phyloP scores from a whole-genome alignment of 2,888 invertebrate genomes.

The Poecilobothrus nobilitatus region DNA sequence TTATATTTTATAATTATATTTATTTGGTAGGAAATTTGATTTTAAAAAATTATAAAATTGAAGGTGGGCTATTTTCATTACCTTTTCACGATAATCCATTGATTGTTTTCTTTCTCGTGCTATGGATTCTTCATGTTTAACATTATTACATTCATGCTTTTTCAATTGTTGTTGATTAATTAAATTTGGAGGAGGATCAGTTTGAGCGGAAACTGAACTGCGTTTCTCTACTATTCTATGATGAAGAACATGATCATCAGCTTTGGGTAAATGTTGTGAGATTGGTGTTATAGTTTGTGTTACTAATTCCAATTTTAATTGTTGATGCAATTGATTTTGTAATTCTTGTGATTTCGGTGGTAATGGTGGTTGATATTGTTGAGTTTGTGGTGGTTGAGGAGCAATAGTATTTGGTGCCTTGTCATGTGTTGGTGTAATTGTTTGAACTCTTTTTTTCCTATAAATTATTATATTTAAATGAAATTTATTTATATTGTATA shows the following conservation, averaged over 20 bases:
- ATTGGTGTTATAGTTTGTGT: slow-evolving; percentile 14
- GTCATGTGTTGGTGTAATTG: slow-evolving; percentile 17
- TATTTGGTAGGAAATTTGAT: too few relatives aligned
- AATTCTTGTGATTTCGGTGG: slow-evolving; percentile 29
- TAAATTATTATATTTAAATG: too few relatives aligned
- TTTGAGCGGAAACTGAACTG: slow-evolving; percentile 42
- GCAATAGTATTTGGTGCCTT: slow-evolving; percentile 2
- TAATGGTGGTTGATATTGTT: slow-evolving; percentile 25
- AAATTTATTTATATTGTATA: neutral
- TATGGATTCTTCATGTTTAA: slow-evolving; percentile 30
- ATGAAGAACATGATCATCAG: slow-evolving; percentile 19
- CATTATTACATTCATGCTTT: slow-evolving; percentile 30
- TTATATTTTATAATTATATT: too few relatives aligned
- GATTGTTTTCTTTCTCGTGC: slow-evolving; percentile 36
- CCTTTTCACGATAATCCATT: slow-evolving; percentile 20
- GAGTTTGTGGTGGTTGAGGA: slow-evolving; percentile 23
- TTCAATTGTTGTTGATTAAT: slow-evolving; percentile 32
- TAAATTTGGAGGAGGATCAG: slow-evolving; percentile 35
- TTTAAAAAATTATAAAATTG: too few relatives aligned
- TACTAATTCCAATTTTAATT: slow-evolving; percentile 15
- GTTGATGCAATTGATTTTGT: slow-evolving; percentile 32
- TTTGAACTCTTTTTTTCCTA: slow-evolving; percentile 18
- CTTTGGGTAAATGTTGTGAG: slow-evolving; percentile 21
- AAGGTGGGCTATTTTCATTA: too few relatives aligned
- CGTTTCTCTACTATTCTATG: slow-evolving; percentile 33